Evolutionary conservation across 2,797 vertebrate species (phyloP).

Genomic region (Pygocentrus nattereri): DNA sequence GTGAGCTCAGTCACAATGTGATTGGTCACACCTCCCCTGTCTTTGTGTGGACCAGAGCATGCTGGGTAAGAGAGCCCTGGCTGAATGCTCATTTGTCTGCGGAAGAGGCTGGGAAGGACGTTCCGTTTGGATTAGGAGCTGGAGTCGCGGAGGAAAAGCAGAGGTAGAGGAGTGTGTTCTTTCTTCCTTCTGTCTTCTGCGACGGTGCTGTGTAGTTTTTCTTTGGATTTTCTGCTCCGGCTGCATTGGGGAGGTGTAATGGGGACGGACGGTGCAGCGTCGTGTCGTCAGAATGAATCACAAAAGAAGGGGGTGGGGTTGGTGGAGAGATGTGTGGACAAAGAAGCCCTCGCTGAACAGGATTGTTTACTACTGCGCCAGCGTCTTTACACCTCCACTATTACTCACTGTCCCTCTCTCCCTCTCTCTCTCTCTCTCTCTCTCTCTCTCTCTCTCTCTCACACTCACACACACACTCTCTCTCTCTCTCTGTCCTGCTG

Average conservation of each 20-base stretch:
- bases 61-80: conserved; percentile 89
- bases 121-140: conserved; percentile 77
- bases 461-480: too few species aligned
- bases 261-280: conserved; percentile 60
- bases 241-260: conserved; percentile 63
- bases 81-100: conserved; percentile 90
- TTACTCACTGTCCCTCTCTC: neutral
- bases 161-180: conserved; percentile 72
- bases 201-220: neutral
- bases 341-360: conserved; percentile 74
- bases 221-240: neutral
- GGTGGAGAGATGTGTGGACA: conserved; percentile 77
- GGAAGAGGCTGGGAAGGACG: conserved; percentile 76
- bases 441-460: conserved; percentile 7
- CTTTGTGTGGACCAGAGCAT: conserved; percentile 91
- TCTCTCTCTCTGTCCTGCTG: neutral
- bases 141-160: conserved; percentile 74
- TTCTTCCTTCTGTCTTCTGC: conserved; percentile 14
- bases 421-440: neutral
- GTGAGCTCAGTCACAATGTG: conserved; percentile 85
- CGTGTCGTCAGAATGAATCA: conserved; percentile 70
- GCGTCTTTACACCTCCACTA: neutral
- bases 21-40: conserved; percentile 97
- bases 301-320: conserved; percentile 83
- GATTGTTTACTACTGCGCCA: conserved; percentile 79